Conservation (phyloP, 2,113 vertebrate species). For the Coreoperca whiteheadi region DNA sequence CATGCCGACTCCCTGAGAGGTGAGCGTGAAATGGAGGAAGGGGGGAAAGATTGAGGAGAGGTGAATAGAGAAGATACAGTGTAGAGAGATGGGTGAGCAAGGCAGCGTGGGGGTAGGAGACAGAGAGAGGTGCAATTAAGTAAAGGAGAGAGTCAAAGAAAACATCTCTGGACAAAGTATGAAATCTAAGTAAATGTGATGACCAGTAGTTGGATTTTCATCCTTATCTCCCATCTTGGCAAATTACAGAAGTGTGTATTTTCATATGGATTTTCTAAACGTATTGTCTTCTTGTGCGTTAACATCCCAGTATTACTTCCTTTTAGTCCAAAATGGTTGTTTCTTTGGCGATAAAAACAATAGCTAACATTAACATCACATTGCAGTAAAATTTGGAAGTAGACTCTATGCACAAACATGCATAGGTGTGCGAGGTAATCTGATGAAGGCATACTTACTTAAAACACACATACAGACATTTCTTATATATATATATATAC, state of each 20-base stretch:
- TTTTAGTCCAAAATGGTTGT: background rate
- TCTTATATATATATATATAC: background rate
- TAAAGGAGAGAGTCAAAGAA: background rate
- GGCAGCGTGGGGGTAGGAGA: no score
- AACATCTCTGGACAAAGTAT: background rate
- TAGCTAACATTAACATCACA: background rate
- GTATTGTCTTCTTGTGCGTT: background rate
- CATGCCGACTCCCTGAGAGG: constrained; percentile 85
- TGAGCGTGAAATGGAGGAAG: background rate
- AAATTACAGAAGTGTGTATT: background rate
- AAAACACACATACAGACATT: background rate
- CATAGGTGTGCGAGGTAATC: constrained; percentile 33
- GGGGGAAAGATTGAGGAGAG: background rate
- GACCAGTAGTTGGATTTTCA: background rate
- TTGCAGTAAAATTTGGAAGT: background rate
- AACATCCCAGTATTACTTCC: background rate
- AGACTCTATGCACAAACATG: constrained; percentile 48
- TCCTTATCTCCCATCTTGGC: background rate
- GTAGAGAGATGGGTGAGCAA: background rate
- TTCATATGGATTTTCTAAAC: background rate
- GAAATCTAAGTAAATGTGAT: background rate
- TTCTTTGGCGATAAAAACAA: background rate
- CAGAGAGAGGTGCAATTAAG: background rate
- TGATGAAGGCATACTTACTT: constrained; percentile 11
- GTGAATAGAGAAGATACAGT: background rate